phyloP scores from a whole-genome alignment of 2,888 invertebrate species.

The Eumacrocentrus americanus region DNA sequence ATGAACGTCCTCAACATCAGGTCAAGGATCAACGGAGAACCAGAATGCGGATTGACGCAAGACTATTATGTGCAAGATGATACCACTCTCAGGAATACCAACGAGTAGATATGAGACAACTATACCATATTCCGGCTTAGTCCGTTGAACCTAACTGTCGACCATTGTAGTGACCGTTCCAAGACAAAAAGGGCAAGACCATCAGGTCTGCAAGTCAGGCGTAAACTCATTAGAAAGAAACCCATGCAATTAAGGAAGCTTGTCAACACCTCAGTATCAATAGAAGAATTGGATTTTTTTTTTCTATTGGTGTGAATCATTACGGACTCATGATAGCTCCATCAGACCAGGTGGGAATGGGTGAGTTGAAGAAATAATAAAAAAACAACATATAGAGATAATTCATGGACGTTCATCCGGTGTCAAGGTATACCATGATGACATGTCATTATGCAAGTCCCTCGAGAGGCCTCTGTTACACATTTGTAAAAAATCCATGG shows the following conservation, averaged over 20 bases:
- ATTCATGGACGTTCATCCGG: slow-evolving; percentile 18
- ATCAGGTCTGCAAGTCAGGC: slow-evolving; percentile 3
- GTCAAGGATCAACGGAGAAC: slow-evolving; percentile 4
- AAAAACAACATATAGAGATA: neutral
- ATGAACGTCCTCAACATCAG: neutral
- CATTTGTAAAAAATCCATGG: neutral
- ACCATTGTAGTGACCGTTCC: slow-evolving; percentile 36
- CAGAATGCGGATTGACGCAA: slow-evolving; percentile 1
- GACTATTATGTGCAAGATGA: neutral
- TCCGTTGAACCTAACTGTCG: slow-evolving; percentile 56
- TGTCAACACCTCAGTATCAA: too few species aligned
- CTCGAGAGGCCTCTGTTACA: neutral
- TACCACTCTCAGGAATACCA: neutral
- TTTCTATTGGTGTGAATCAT: neutral
- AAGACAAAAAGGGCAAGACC: slow-evolving; percentile 17
- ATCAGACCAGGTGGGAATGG: neutral
- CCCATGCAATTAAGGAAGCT: too few species aligned
- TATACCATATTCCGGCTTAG: slow-evolving; percentile 40
- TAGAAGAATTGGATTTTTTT: neutral
- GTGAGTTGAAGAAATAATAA: neutral
- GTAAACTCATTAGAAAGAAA: neutral
- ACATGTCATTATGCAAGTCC: slow-evolving; percentile 10
- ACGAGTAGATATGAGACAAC: neutral
- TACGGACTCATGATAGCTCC: neutral
- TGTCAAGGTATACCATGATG: slow-evolving; percentile 11